Base-by-base conservation (phyloP, 2,888 invertebrate species). In the Tipula vernalis region DNA sequence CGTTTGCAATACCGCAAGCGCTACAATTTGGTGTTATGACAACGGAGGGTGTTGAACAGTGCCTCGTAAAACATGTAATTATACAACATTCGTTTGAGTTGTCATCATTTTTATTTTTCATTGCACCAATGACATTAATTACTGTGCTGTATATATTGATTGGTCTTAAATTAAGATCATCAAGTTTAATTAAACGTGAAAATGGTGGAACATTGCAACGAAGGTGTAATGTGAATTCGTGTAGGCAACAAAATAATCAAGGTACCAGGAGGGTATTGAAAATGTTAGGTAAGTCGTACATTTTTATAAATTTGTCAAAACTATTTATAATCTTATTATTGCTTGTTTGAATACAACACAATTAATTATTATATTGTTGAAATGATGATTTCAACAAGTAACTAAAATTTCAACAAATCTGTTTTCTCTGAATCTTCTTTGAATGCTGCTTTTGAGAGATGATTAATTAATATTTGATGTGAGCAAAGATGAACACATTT, bases 41-140 rank as follows among this genome's bases (percentile, higher is more conserved):
- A 86, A 88, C 88, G 13, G 88, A 88, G 5, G 91, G 90, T 2
- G 88, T 91, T 2, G 90, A 90, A 84, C 90, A 89, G 86, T 91
- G 91, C 87, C 88, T 88, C 0, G 90, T 91, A 12, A 90, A 91
- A 12, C 89, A 91, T 4, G 90, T 91, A 6, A 91, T 93, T 2
- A 89, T 93, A 0, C 88, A 91, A 36, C 93, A 94, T 88, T 93
- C 93, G 0, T 94, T 94, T 89, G 93, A 93, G 88, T 89, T 93
- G n/a, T 93, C 94, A 18, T 94, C 95, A 0, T 94, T 95, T 89
- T 92, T 97, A 89, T 96, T 97, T 91, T 98, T 98, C 91, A 94
- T 96, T 86, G 94, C 95, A n/a, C 97, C 97, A 3, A 97, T 98
- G 96, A 95, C 95, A 57, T 92, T 97, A 88, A 97, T 97, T 89